Base-by-base conservation (phyloP, 2,113 vertebrate species). In the Oophaga pumilio region DNA sequence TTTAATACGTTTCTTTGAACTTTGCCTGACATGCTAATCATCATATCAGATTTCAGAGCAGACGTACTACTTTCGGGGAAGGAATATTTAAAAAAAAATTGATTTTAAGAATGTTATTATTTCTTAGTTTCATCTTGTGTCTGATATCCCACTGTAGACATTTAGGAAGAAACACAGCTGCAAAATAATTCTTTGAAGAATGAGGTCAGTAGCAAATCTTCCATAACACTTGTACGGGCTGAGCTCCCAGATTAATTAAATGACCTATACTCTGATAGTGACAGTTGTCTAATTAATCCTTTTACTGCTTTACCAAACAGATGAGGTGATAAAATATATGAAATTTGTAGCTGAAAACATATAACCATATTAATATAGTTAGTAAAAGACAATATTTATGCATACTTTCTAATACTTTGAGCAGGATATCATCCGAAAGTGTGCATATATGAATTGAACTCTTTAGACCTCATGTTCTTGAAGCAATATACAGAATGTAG, bases 201-300 rank as follows among this genome's bases (percentile, higher is more conserved):
- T 76, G 84, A 85, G 84, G 84, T 85, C 84, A 85, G 84, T 76
- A 17, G 56, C 71, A 85, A 85, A 85, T 56, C 84, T 85, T 62
- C 56, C 15, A 26, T 85, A 85, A 76, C 71, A 62, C 71, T 62
- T 73, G 82, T 57, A 68, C 74, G 82, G 68, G 82, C 82, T 74
- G 82, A 84, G 56, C 71, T 85, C 73, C 71, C 84, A 85, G 84
- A 76, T 85, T 85, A 85, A 76, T 85, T 85, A 76, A 85, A 76
- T 85, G 84, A 85, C 84, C 71, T 85, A 50, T 85, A 60, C 56
- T 74, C 71, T 24, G 18, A 85, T 59, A 85, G 84, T 50, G 57
- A 33, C 71, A n/a, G 71, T 62, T 33, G 56, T 85, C 73, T 85
- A 85, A 85, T 85, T 76, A 85, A 85, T 85, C 84, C 84, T 76